Percentiles rank a stretch among this genome's conserved stretches.
These are phyloP conservation scores for Anomalospiza imberbis DNA, from an alignment of 2,797 vertebrate species.

Conservation along the genomic window DNA sequence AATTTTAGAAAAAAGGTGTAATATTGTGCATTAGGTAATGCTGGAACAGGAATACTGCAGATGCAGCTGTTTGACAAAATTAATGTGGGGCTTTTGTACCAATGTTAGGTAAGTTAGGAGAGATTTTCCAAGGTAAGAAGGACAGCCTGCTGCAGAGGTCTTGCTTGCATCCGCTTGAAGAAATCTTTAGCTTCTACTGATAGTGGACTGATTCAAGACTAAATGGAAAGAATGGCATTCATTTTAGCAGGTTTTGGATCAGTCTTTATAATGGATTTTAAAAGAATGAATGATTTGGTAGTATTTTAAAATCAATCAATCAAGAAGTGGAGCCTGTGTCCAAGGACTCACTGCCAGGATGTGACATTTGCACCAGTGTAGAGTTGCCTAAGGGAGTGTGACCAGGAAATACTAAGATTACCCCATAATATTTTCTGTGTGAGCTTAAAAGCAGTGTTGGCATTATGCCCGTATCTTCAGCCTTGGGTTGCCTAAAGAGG, in stretches of 20 bases:
- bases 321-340: background rate
- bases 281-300: constrained; percentile 10
- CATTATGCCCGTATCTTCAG: background rate
- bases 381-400: background rate
- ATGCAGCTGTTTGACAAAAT: background rate
- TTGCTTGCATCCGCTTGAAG: background rate
- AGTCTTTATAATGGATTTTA: background rate
- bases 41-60: background rate
- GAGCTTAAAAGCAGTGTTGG: constrained; percentile 49
- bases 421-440: constrained; percentile 35
- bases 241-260: background rate
- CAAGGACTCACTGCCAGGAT: constrained; percentile 1
- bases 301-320: constrained; percentile 13
- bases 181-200: background rate
- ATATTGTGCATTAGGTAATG: background rate
- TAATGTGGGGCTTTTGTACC: background rate
- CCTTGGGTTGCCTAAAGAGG: background rate
- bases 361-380: constrained; percentile 4
- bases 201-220: background rate
- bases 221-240: background rate
- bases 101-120: background rate
- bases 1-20: background rate
- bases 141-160: background rate
- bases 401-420: constrained; percentile 45
- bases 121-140: background rate